Evolutionary conservation across 2,113 vertebrate genomes (phyloP), one percentile per base, ranked within the genome.

Genomic region (Etia nguti): DNA sequence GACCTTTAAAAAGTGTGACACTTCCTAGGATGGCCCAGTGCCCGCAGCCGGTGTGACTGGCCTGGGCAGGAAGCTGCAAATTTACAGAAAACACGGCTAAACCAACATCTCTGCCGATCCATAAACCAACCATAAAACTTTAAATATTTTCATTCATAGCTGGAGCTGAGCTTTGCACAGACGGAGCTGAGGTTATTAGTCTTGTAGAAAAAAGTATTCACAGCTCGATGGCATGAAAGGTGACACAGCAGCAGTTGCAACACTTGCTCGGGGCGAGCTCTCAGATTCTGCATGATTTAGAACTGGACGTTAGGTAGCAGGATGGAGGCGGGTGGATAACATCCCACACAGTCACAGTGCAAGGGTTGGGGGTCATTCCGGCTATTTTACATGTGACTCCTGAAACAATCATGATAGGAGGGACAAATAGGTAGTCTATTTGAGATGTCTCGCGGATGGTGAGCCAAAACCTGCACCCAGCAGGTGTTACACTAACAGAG

Each of bases 1-100:
- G 96, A 96, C 95, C 95, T 96, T 96, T 96, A 95, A 95, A 50
- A 94, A 91, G 79, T 88, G 92, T 79, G 90, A 94, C 95, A 92
- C 93, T 86, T 91, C 87, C 29, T 79, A 54, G 70, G 94, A 95
- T 86, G 95, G 94, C 92, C 95, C 93, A 93, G 88, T 90, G 92
- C 92, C 92, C 89, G 88, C 89, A 81, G 87, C 52, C 57, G n/a
- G 24, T 54, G 57, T 88, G 92, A 93, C 89, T 84, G 87, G 92
- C 81, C 87, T 48, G 79, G 65, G 84, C 82, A 84, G 55, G 57
- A 83, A 89, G 65, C 90, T 85, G 60, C 10, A 80, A 87, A 92
- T 79, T 48, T 60, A 82, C 59, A 82, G 81, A 73, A 88, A 81
- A 84, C 22, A 26, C 2, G 18, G 22, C 86, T 82, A 81, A 85